A percentile compares a stretch with the other conserved stretches of the same genome.
Evolutionary conservation across 2,888 invertebrate genomes (phyloP).

Genomic region (Mactromeris polynyma): DNA sequence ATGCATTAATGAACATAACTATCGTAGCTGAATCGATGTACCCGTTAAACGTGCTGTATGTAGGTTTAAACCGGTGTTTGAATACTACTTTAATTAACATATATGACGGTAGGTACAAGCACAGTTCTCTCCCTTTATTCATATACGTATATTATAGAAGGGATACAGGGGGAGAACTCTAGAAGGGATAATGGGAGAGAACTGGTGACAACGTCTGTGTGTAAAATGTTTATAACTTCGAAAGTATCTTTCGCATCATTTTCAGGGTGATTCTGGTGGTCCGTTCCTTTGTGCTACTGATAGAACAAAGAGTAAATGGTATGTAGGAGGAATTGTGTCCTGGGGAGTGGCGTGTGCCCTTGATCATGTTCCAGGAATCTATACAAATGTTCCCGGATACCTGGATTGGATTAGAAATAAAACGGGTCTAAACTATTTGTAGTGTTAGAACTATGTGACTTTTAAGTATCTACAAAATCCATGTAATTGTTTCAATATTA

Average conservation of each 20-base stretch:
- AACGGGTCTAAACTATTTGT: constrained; percentile 68
- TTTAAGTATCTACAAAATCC: not conserved
- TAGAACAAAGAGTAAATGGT: constrained; percentile 77
- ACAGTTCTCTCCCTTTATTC: no score
- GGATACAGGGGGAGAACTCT: no score
- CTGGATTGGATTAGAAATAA: constrained; percentile 78
- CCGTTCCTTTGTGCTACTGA: constrained; percentile 82
- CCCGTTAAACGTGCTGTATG: no score
- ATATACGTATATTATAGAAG: no score
- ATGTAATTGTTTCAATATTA: not conserved
- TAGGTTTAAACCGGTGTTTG: no score
- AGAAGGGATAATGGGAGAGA: no score
- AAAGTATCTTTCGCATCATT: not conserved
- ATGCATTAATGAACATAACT: no score
- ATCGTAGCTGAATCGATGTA: no score
- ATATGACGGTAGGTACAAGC: no score
- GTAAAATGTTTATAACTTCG: no score
- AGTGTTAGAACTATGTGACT: not conserved
- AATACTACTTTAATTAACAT: no score
- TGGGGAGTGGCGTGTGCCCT: constrained; percentile 86
- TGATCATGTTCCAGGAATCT: constrained; percentile 85
- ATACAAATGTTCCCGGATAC: constrained; percentile 84
- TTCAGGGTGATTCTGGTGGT: constrained; percentile 87
- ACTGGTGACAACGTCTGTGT: no score
- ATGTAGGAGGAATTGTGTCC: constrained; percentile 82